Evolutionary conservation across 2,113 vertebrate genomes (phyloP), one percentile per base, ranked within the genome.

Genomic region (Tiliqua scincoides): DNA sequence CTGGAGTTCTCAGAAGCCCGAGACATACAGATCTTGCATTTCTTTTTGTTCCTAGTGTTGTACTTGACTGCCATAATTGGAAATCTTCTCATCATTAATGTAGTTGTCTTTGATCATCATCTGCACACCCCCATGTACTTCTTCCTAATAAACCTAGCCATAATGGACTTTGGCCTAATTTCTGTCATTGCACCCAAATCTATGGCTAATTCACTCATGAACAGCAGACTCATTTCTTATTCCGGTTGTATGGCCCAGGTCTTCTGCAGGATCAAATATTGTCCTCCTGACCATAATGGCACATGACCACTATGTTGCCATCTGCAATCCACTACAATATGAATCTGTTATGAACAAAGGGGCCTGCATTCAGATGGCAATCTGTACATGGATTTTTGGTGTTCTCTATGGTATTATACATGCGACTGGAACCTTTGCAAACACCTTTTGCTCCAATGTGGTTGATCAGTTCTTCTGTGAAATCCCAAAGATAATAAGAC

Each of bases 401-500:
- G 30, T 80, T 43, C 15, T 80, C 23, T 80, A 80, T 80, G 78
- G 23, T 27, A 7, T 43, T 15, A 18, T 80, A 43, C 35, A 80
- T 7, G 20, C 78, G 2, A 25, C 37, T 30, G 37, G 78, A 6
- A 80, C 78, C 1, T 80, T 80, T 80, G 61, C 78, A 65, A 17
- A 21, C 2, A 12, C 61, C 27, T 80, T 80, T 63, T 65, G 61
- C 27, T 80, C 61, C 4, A 80, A 80, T 78, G 8, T 78, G 35
- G 57, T 78, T 48, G 14, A 32, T 59, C 75, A 78, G 54, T 78
- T 78, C n/a, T 78, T 78, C 52, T 78, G 75, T 78, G 75, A 78
- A 78, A 61, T 78, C 54, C 75, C 75, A 35, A 52, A 59, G n/a
- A 59, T 78, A 61, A n/a, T 78, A 17, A 61, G 35, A 23, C 75